These are phyloP conservation scores for Neodiprion pinetum DNA, from an alignment of 1,140 invertebrate species.

Conservation along the genomic window DNA sequence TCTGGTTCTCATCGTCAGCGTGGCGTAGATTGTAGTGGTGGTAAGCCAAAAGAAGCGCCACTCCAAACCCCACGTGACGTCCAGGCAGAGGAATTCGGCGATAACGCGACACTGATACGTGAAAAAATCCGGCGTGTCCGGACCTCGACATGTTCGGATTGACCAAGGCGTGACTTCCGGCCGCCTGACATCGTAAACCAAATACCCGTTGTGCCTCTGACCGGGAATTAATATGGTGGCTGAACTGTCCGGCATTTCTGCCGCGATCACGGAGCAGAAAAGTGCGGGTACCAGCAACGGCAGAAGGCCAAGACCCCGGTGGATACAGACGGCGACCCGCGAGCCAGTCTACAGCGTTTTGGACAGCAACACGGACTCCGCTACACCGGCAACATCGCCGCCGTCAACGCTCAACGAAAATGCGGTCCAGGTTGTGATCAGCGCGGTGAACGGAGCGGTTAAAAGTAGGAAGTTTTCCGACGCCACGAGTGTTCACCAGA, in stretches of 20 bases:
- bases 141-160: conserved; percentile 5
- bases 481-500: neutral
- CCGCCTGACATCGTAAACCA: neutral
- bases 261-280: conserved; percentile 26
- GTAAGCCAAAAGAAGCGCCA: no score
- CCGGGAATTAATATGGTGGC: conserved; percentile 40
- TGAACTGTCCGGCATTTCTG: conserved; percentile 42
- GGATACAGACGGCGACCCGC: conserved; percentile 43
- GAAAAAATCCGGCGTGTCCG: conserved; percentile 3
- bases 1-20: no score
- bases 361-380: conserved; percentile 25
- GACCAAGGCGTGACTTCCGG: conserved; percentile 5
- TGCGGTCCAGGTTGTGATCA: conserved; percentile 30
- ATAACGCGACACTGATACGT: neutral
- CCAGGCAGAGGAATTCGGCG: neutral
- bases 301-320: conserved; percentile 35
- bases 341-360: conserved; percentile 47
- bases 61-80: no score
- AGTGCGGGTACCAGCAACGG: conserved; percentile 21
- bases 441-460: conserved; percentile 26
- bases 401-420: conserved; percentile 20
- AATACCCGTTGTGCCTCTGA: neutral
- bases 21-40: no score
- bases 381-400: neutral
- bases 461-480: neutral